Base-by-base conservation (phyloP, 2,113 vertebrate species). In the Phyllopteryx taeniolatus region DNA sequence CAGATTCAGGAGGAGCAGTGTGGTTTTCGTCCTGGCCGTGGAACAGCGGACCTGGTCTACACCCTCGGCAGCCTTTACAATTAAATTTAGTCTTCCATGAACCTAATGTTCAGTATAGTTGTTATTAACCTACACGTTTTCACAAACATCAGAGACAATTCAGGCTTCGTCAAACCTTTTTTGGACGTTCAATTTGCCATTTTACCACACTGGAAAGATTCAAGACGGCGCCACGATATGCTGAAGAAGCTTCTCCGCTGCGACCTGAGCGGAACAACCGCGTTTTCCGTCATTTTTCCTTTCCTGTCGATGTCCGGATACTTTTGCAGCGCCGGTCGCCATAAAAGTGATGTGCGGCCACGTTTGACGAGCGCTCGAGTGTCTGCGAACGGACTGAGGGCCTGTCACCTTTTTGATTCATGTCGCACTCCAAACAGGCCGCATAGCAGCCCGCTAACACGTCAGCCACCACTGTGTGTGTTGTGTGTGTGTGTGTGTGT, bases 401-500 rank as follows among this genome's bases (percentile, higher is more conserved):
- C 31, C 57, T 17, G 57, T 60, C 57, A 31, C 27, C 13, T 60
- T 33, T 27, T 33, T 60, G 57, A 60, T 60, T 60, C 57, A 60
- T 17, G 57, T 33, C 57, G 27, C 57, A 31, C 22, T 56, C 53
- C 20, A 10, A 56, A 20, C 53, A 22, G 17, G 49, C 15, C n/a
- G 9, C 3, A 22, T 0, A 22, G 56, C 56, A 0, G 57, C 5
- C 2, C 57, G 57, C 57, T 22, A 35, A 60, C 27, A 60, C 31
- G 27, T 59, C 57, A 31, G 22, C 22, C 57, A 11, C 12, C n/a
- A 27, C n/a, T 12, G 54, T 11, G 54, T 9, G 49, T 22, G 20
- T n/a, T 10, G 53, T 12, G 54, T 95, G 54, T 13, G 22, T 27
- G 54, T 13, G 22, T 33, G 27, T 9, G 49, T 22, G 20, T 10